Conservation (phyloP, 2,113 vertebrate species). For the Holacanthus passer region DNA sequence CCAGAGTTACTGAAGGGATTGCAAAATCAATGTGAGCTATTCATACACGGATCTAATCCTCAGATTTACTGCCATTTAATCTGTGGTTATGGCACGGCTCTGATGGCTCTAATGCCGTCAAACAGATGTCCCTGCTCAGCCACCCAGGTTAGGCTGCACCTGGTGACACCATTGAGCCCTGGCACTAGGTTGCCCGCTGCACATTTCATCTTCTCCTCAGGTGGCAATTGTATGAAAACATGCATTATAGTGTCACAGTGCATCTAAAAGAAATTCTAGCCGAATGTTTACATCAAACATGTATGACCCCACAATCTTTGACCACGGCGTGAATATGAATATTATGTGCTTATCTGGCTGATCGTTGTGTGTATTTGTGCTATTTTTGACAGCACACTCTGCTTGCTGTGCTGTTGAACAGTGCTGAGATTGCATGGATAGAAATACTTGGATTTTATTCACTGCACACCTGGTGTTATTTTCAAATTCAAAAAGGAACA, state of each 20-base stretch:
- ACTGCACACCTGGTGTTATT: slow-evolving; percentile 60
- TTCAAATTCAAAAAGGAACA: slow-evolving; percentile 51
- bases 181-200: slow-evolving; percentile 27
- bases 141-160: slow-evolving; percentile 70
- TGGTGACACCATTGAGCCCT: slow-evolving; percentile 58
- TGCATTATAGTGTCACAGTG: background rate
- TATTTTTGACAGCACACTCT: slow-evolving; percentile 8
- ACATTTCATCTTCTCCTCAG: slow-evolving; percentile 38
- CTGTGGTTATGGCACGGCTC: slow-evolving; percentile 79
- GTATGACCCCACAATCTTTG: slow-evolving; percentile 13
- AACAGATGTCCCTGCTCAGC: slow-evolving; percentile 80
- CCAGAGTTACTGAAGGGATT: slow-evolving; percentile 69
- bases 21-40: slow-evolving; percentile 78
- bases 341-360: slow-evolving; percentile 16
- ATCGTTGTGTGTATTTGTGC: slow-evolving; percentile 24
- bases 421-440: slow-evolving; percentile 9
- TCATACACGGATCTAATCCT: slow-evolving; percentile 84
- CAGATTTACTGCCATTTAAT: slow-evolving; percentile 84
- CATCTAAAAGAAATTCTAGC: slow-evolving; percentile 2
- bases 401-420: slow-evolving; percentile 23
- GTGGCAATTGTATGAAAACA: slow-evolving; percentile 31
- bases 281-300: slow-evolving; percentile 23
- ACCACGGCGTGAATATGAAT: slow-evolving; percentile 10
- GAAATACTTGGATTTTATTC: slow-evolving; percentile 56
- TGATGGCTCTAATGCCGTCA: slow-evolving; percentile 78